Percentiles rank a stretch among this genome's conserved stretches.
Evolutionary conservation across 2,797 vertebrate species (phyloP).

Genomic region (Calcarius lapponicus): DNA sequence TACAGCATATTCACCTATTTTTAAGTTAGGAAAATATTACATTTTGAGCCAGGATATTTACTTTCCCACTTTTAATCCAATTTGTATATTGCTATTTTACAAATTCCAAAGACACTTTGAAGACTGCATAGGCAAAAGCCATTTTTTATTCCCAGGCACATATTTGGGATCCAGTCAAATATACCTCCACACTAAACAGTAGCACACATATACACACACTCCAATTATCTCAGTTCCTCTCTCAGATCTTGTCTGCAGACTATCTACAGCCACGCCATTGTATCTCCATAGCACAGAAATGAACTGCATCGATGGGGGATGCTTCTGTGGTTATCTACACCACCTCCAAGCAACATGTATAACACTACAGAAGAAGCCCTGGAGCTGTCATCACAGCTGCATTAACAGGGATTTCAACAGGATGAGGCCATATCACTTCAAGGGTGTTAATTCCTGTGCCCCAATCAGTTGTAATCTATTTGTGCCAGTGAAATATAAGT

Average conservation of each 20-base stretch:
- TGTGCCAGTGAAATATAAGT: neutral
- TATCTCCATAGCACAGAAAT: fast-evolving
- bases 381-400: neutral
- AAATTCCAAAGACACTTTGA: neutral
- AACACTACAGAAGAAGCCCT: neutral
- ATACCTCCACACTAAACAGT: neutral
- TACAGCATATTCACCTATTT: neutral
- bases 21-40: neutral
- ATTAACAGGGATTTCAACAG: neutral
- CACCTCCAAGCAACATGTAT: neutral
- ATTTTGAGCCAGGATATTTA: neutral
- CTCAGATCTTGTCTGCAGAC: neutral
- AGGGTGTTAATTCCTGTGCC: neutral
- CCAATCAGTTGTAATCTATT: neutral
- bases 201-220: neutral
- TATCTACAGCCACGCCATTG: neutral
- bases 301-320: neutral
- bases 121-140: neutral
- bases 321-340: neutral
- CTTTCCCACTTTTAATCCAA: neutral
- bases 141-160: neutral
- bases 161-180: neutral
- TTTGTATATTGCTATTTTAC: neutral
- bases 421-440: neutral
- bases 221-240: neutral